A percentile compares a stretch with the other conserved stretches of the same genome.
phyloP scores from a whole-genome alignment of 2,113 vertebrate genomes.

The Myrmecobius fasciatus region DNA sequence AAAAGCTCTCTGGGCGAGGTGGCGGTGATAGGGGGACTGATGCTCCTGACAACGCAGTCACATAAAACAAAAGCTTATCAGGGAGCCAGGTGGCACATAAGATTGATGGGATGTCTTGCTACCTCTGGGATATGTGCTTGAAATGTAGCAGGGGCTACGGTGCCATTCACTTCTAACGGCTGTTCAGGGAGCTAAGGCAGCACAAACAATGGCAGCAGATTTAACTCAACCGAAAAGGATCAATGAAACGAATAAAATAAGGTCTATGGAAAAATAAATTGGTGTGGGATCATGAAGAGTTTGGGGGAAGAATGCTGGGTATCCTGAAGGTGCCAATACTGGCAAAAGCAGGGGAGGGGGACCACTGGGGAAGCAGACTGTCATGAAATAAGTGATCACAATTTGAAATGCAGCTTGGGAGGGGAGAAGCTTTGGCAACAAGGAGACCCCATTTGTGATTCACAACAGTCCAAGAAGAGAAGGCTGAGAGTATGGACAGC shows the following conservation, averaged over 20 bases:
- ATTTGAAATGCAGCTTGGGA: background rate
- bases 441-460: background rate
- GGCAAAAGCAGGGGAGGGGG: background rate
- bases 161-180: background rate
- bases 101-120: constrained; percentile 20
- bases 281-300: constrained; percentile 11
- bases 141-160: background rate
- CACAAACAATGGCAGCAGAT: background rate
- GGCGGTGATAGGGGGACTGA: constrained; percentile 24
- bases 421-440: background rate
- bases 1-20: constrained; percentile 68
- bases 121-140: constrained; percentile 49
- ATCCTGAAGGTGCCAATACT: background rate
- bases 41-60: constrained; percentile 3
- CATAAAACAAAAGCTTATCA: constrained; percentile 46
- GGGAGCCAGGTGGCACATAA: constrained; percentile 73
- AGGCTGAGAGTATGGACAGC: background rate
- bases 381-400: background rate
- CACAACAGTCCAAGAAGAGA: background rate
- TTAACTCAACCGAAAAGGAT: background rate
- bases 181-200: background rate
- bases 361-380: background rate
- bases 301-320: constrained; percentile 4
- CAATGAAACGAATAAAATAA: background rate
- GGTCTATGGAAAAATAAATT: background rate